Evolutionary conservation across 2,113 vertebrate genomes (phyloP), one percentile per base, ranked within the genome.

Genomic region (Caloenas nicobarica): DNA sequence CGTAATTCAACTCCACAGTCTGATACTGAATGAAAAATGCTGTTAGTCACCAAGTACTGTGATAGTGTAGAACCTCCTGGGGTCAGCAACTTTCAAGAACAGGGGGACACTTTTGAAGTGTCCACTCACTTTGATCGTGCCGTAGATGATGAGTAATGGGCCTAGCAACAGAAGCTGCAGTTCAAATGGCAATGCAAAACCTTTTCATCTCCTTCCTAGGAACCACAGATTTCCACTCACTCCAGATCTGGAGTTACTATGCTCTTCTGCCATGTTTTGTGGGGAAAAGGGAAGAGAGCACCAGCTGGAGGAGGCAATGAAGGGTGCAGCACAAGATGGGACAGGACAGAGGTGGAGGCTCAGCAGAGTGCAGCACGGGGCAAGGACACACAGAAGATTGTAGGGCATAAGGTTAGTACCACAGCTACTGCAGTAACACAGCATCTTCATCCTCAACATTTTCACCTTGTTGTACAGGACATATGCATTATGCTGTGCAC

Each of bases 401-500:
- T 58, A 11, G 25, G 38, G 13, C 23, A 3, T 6, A 9, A n/a
- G 34, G 23, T 4, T 77, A 28, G 17, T 11, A 5, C 19, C 15
- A 9, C 2, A 10, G 26, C 18, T 33, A 19, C 14, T 40, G 26
- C 31, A 38, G 34, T 29, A 53, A 38, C 54, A 38, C 13, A 7
- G 9, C 23, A 4, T 11, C 25, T 42, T 40, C 60, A 50, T 34
- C 56, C 5, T 40, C n/a, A 13, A 0, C 10, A 1, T 66, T 48
- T 36, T 10, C 51, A 7, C 9, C 3, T 42, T n/a, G 10, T 34
- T 68, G 19, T 44, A 22, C 50, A 66, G 54, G 50, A 12, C 18
- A 11, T 13, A 5, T 51, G 16, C 11, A 1, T 31, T 19, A 3
- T 0, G 0, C 36, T 64, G 3, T 12, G 50, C 15, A 15, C 2